Evolutionary conservation across 30 jellyfish, hydroid and myxozoan genomes (phyloP), one percentile per base, ranked within the genome.

Genomic region (Aurelia sp.): DNA sequence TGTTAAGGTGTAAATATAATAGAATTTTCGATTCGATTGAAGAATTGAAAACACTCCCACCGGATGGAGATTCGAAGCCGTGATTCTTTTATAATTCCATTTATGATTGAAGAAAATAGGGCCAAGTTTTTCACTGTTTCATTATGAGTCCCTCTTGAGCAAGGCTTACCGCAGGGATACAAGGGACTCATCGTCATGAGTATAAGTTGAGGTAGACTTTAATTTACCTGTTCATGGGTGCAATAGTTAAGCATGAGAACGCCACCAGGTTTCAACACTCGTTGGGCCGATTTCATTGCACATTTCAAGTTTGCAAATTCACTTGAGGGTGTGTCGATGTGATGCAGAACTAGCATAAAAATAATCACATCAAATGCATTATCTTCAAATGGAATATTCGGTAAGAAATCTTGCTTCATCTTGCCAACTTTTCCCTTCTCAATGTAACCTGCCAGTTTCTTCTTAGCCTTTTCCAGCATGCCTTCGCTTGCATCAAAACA

Each of bases 401-500:
- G 97, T 21, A 90, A 83, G 75, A 58, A 13, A 18, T 47, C 76
- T 50, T 84, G 93, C 79, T 84, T 84, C 19, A 84, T 27, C 17
- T 84, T 73, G 18, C 33, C 73, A 55, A 81, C 85, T 17, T 40
- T 37, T 11, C 71, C 71, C 27, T 52, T n/a, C 72, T 50, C 69
- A 27, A 63, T 31, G 15, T 63, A 62, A 11, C 27, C 71, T 16
- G 63, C 16, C 4, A 84, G 40, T 55, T 89, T 89, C 23, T 23
- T 22, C 22, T 66, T 66, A 7, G 97, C 97, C 20, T 66, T 23
- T 48, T 76, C 66, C 81, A 90, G 87, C 97, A 90, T 90, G 19
- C 91, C 96, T 61, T 82, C 83, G 18, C 96, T 84, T 17, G 89
- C 97, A 90, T 90, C 97, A 27, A 76, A 20, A 68, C 81, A 69